Base-by-base conservation (phyloP, 2,113 vertebrate species). In the Clarias gariepinus region DNA sequence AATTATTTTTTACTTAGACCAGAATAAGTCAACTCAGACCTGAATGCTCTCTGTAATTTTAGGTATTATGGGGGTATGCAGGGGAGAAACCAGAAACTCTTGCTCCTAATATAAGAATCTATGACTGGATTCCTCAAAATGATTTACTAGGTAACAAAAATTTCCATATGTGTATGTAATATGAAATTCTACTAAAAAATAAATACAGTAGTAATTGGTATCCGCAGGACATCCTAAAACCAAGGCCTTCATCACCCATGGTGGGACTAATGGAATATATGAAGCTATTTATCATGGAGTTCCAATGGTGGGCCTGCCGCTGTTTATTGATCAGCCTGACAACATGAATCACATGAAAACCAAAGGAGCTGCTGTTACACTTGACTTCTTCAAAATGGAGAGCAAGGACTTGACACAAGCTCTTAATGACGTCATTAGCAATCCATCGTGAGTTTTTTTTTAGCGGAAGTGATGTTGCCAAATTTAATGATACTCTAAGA, bases 41-140 rank as follows among this genome's bases (percentile, higher is more conserved):
- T 58, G 57, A 58, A 58, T 19, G 6, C 47, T 82, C 2, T 55
- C 10, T 84, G 30, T 63, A 33, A 91, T 71, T 19, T 81, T 88
- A 98, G 97, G 96, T 98, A n/a, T 88, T 97, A 30, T 98, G 96
- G 96, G 82, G 95, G 63, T 97, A 96, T 89, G 91, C 90, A 80
- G 96, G 96, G 0, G 92, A 93, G 87, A 94, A 90, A 53, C 96
- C 96, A 80, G 94, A 91, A 2, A 89, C 93, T 1, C 89, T 97
- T 78, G 93, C 94, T 8, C 57, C 94, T 4, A 97, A 97, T 86
- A 97, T 97, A 96, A 47, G 7, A 47, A 47, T 47, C 47, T 47
- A 47, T 47, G 47, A 47, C 47, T 47, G 47, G 47, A 47, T 47
- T 47, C 47, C 47, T 47, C 47, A 47, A 47, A 47, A 47, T 47